Evolutionary conservation across 1,140 invertebrate genomes (phyloP).

Genomic region (Microplitis mediator): DNA sequence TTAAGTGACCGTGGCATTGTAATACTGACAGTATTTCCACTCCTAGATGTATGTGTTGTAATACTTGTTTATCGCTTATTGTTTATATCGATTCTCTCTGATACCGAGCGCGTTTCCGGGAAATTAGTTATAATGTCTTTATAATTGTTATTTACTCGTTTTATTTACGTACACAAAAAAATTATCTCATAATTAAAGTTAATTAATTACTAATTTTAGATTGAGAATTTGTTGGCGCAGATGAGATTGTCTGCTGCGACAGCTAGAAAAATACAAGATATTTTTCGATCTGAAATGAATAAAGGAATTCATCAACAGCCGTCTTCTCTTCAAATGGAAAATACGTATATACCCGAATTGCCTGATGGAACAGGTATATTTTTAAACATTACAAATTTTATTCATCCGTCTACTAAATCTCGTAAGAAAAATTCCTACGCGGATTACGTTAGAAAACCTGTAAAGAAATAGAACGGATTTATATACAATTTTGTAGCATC

Average conservation of each 20-base stretch:
- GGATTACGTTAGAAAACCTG: too few relatives aligned
- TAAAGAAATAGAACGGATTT: too few relatives aligned
- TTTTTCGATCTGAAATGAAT: conserved; percentile 67
- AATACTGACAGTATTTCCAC: too few relatives aligned
- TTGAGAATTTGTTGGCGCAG: conserved; percentile 53
- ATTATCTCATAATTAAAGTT: not conserved
- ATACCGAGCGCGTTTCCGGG: too few relatives aligned
- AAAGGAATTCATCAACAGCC: conserved; percentile 64
- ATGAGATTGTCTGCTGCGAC: conserved; percentile 55
- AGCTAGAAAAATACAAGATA: conserved; percentile 57
- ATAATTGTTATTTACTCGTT: not conserved
- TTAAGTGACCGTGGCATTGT: too few relatives aligned
- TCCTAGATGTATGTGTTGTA: too few relatives aligned
- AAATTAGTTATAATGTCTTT: not conserved
- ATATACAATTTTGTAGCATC: too few relatives aligned
- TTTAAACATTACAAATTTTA: not conserved
- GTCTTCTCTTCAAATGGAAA: conserved; percentile 71
- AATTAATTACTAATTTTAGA: conserved; percentile 46
- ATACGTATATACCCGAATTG: conserved; percentile 70
- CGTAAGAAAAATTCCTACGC: too few relatives aligned
- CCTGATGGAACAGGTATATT: conserved; percentile 67
- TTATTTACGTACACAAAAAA: not conserved
- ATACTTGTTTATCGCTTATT: too few relatives aligned
- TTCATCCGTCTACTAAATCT: too few relatives aligned
- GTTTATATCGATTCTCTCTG: too few relatives aligned